These are phyloP conservation scores for Edolisoma coerulescens DNA, from an alignment of 2,113 vertebrate genomes.

Conservation along the genomic window DNA sequence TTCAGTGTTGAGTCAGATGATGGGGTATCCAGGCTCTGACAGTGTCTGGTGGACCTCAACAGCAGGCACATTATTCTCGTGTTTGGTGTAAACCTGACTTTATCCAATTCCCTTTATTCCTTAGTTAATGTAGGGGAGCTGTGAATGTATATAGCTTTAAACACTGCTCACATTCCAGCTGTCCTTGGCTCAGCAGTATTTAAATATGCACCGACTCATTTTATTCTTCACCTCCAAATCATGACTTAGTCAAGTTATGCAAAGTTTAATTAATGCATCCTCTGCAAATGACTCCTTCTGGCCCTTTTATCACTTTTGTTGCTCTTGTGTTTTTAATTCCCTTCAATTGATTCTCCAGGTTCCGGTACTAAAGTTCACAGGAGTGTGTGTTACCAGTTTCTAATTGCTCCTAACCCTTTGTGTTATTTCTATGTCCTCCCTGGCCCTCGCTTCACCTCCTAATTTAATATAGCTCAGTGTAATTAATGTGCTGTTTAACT, in stretches of 20 bases:
- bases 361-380: neutral
- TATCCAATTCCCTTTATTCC: neutral
- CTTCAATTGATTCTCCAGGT: neutral
- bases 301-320: conserved; percentile 4
- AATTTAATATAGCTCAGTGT: conserved; percentile 45
- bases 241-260: neutral
- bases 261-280: neutral
- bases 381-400: neutral
- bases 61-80: neutral
- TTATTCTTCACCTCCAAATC: neutral
- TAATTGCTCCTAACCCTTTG: conserved; percentile 5
- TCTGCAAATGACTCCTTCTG: neutral
- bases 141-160: neutral
- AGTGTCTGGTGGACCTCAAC: neutral
- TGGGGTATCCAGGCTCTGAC: neutral
- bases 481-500: conserved; percentile 55
- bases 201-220: neutral
- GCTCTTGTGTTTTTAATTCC: conserved; percentile 13
- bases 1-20: neutral
- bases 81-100: neutral
- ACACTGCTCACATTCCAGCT: neutral
- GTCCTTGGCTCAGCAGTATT: neutral
- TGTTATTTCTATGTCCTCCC: conserved; percentile 39
- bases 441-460: conserved; percentile 1
- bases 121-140: neutral